Percentiles rank a stretch among this genome's conserved stretches.
These are phyloP conservation scores for Rhinichthys klamathensis DNA, from an alignment of 2,113 vertebrate species.

Conservation along the genomic window DNA sequence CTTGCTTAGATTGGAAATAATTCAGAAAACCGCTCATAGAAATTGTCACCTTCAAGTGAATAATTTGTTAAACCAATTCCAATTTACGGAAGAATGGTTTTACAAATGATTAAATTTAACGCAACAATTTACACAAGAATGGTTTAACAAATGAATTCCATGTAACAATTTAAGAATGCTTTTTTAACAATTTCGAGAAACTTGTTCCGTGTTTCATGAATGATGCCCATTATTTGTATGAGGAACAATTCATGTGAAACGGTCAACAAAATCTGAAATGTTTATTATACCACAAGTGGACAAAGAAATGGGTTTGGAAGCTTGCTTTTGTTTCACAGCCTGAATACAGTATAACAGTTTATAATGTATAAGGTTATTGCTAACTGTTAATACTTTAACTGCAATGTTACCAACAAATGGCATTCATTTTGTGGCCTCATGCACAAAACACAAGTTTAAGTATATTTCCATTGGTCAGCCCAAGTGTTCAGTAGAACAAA, in stretches of 20 bases:
- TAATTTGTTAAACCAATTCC: neutral
- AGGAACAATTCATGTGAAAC: conserved; percentile 29
- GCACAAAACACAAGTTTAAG: conserved; percentile 29
- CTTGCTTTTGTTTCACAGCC: conserved; percentile 11
- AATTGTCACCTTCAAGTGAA: neutral
- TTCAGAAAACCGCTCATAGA: neutral
- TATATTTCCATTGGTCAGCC: neutral
- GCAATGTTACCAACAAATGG: conserved; percentile 13
- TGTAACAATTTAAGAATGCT: neutral
- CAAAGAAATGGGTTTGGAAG: neutral
- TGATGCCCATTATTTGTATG: conserved; percentile 9
- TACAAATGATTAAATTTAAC: neutral
- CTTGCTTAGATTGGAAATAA: neutral
- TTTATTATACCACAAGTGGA: conserved; percentile 15
- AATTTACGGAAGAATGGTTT: neutral
- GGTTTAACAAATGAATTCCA: neutral
- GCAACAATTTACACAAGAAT: neutral
- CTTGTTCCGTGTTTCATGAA: neutral
- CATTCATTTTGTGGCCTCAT: conserved; percentile 11
- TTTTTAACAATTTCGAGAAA: neutral
- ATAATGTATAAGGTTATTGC: conserved; percentile 17
- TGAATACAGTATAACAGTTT: neutral
- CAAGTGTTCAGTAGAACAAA: conserved; percentile 14
- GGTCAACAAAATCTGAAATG: conserved; percentile 32
- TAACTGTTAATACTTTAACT: conserved; percentile 25